Evolutionary conservation across 2,888 invertebrate species (phyloP), one percentile per base, ranked within the genome.

Genomic region (Thereva unica): DNA sequence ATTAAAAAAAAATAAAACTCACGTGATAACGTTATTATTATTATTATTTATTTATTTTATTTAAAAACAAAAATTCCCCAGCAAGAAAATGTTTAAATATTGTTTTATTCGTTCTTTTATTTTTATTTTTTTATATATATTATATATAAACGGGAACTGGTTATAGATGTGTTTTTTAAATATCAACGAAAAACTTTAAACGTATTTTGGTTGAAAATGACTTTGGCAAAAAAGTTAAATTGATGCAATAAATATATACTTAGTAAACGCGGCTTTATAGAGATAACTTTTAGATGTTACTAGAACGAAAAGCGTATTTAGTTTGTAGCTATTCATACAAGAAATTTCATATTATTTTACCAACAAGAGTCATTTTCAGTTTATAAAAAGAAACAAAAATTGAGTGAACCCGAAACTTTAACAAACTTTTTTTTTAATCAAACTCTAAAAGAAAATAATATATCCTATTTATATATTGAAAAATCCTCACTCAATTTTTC

Each of bases 131-230:
- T 35, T 45, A n/a, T 61, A 40, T 50, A 10, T 42, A 12, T 59
- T 50, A 10, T 42, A 12, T 59, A 5, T 61, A 55, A 67, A 59
- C 67, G 66, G 57, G 69, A 68, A 63, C 70, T 68, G 71, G 64
- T 69, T 68, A 67, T 71, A 69, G 71, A 68, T 70, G 69, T 69
- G 64, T 35, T 57, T 66, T 47, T 49, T 50, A 38, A 10, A n/a
- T 61, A 34, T 9, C 38, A 50, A 53, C 61, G 50, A 35, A 61
- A 41, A 50, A 50, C 40, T 23, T 61, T 12, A 40, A 50, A 53
- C 23, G 23, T 23, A 23, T 52, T n/a, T 59, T 59, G 63, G 44
- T 67, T 64, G 69, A 69, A 69, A 70, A 70, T 68, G 70, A 70
- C 68, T 70, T 68, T 65, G 55, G 12, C 44, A 34, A 40, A 54